Evolutionary conservation across 2,888 invertebrate species (phyloP), one percentile per base, ranked within the genome.

Genomic region (Sclerodermus sp.): DNA sequence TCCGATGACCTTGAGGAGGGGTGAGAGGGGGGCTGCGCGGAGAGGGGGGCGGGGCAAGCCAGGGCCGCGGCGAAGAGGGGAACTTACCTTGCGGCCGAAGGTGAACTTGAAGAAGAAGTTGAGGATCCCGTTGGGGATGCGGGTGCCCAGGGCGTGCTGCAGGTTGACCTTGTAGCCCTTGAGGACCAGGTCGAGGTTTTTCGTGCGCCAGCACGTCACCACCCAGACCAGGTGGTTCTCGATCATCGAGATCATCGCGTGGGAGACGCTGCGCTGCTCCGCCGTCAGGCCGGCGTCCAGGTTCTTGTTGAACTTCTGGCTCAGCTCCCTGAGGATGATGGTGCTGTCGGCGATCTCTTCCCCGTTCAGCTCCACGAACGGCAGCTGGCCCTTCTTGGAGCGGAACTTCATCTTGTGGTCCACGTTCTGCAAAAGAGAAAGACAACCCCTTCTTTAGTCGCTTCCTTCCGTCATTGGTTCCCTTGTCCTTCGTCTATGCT

Each of bases 161-260:
- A 94, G 83, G 78, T 94, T 93, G 66, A 94, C 85, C 82, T 94
- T 93, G 83, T 93, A 93, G 32, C 93, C 93, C 81, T 91, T 92
- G 76, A 94, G 84, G 62, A 92, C 88, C 47, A 67, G 62, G 68
- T 93, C 92, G n/a, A 93, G 90, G 76, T 90, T 90, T 83, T 93
- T 94, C 73, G 91, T 89, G 71, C 93, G 89, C 94, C 94, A 95
- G 85, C 91, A 93, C 78, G 89, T 84, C 53, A 92, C 85, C 67
- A 93, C 91, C 95, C 94, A 95, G 49, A 89, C 87, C 37, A 96
- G 86, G 78, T 96, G 93, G 77, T 96, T 94, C 80, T 96, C 95
- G 68, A 95, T 87, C 93, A 96, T 94, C 57, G 92, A 91, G 74
- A 91, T 90, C 84, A 93, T 92, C 49, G 95, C 95, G 80, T 96